Conservation (phyloP, 2,888 invertebrate species). For the Polydrusus tereticollis region DNA sequence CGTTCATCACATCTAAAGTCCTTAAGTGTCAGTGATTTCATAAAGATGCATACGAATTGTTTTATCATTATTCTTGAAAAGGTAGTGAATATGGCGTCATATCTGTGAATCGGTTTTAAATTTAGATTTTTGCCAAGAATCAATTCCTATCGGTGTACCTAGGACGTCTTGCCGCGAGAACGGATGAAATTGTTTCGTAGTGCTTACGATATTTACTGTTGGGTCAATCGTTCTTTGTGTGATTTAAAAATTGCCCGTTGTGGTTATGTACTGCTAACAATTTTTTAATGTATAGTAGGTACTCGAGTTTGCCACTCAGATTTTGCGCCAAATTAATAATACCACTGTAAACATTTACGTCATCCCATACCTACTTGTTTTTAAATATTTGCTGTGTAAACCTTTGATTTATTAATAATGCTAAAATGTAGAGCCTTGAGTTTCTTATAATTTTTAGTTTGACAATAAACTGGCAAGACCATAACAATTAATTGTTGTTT, state of each 20-base stretch:
- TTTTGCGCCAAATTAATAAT: constrained; percentile 29
- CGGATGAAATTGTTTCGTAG: constrained; percentile 10
- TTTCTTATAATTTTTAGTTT: constrained; percentile 14
- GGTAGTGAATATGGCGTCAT: constrained; percentile 69
- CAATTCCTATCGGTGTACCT: constrained; percentile 20
- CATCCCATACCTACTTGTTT: constrained; percentile 34
- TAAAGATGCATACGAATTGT: constrained; percentile 64
- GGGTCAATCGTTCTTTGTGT: constrained; percentile 14
- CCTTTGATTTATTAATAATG: constrained; percentile 3
- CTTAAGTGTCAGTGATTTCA: constrained; percentile 65
- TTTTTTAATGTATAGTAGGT: constrained; percentile 16
- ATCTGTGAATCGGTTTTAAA: constrained; percentile 64
- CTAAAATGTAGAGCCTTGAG: constrained; percentile 11
- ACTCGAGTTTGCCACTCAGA: background rate
- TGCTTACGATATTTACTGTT: constrained; percentile 11
- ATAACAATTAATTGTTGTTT: constrained; percentile 12
- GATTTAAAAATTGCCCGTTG: constrained; percentile 8
- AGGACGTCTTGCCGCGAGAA: constrained; percentile 27
- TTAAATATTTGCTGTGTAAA: constrained; percentile 27
- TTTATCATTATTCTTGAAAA: constrained; percentile 63
- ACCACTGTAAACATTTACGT: constrained; percentile 48
- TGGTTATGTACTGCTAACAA: constrained; percentile 33
- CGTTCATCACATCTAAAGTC: constrained; percentile 32
- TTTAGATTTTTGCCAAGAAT: constrained; percentile 56
- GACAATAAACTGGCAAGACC: constrained; percentile 1